Evolutionary conservation across 2,113 vertebrate genomes (phyloP), one percentile per base, ranked within the genome.

Genomic region (Pelecanoides urinatrix): DNA sequence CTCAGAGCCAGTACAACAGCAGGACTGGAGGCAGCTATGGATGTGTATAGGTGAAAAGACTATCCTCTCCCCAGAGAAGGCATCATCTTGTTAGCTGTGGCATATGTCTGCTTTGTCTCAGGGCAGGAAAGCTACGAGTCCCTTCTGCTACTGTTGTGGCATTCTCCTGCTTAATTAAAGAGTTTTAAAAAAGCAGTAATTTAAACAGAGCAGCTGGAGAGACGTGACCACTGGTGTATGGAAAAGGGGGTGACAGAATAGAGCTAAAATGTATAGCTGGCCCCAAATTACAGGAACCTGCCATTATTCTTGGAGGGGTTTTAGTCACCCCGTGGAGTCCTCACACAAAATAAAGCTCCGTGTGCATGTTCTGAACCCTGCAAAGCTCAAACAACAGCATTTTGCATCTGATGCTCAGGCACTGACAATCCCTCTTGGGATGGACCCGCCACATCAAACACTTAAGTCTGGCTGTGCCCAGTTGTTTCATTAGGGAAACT

Each of bases 161-260:
- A 65, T 74, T 89, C 32, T 73, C 17, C 25, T 53, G 55, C 49
- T 63, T 89, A 94, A 94, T 95, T 86, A 65, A 77, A 86, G 88
- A 53, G 66, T 70, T 38, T 73, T 34, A 71, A 44, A 87, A 76
- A 55, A 49, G 2, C 45, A 58, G 32, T 63, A 26, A 80, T 94
- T 88, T 62, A 86, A 88, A 38, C 56, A 82, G 85, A 90, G 82
- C 88, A 93, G 66, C 70, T 96, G 94, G 77, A 90, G 53, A 45
- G 25, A 59, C 1, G 4, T 72, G 77, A 32, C 70, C 12, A 2
- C 45, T 68, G 62, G 34, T 82, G 61, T 61, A 44, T 66, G 71
- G 74, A 90, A 86, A 88, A 53, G 18, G 72, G 34, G 21, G 73
- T 47, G 61, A 79, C 25, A 91, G 59, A 80, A 20, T 11, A 93